Conservation (phyloP, 2,113 vertebrate genomes). For the Notiomystis cincta region DNA sequence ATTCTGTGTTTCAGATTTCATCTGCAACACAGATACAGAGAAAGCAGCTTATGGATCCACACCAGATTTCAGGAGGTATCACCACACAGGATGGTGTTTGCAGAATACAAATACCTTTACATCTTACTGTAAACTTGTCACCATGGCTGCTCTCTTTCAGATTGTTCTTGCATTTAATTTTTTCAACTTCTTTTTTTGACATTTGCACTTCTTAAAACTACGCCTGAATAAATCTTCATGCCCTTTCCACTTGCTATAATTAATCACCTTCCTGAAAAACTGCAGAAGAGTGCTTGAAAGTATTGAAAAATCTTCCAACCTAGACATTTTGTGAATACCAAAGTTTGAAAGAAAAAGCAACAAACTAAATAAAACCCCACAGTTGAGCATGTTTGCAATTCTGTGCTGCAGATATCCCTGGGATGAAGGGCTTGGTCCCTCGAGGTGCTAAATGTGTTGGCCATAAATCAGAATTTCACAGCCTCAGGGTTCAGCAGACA, state of each 20-base stretch:
- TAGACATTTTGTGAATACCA: not conserved
- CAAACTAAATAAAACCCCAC: not conserved
- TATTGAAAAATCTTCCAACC: not conserved
- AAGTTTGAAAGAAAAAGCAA: not conserved
- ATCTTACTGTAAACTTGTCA: not conserved
- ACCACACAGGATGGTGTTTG: not conserved
- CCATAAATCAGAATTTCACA: not conserved
- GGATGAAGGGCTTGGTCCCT: not conserved
- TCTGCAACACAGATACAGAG: not conserved
- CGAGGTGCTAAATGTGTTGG: not conserved
- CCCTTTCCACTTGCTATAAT: conserved; percentile 45
- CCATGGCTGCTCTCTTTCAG: not conserved
- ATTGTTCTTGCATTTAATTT: not conserved
- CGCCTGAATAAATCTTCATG: conserved; percentile 46
- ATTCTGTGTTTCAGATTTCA: not conserved
- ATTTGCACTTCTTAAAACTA: conserved; percentile 53
- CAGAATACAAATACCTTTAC: not conserved
- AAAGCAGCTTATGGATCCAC: not conserved
- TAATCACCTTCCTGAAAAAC: not conserved
- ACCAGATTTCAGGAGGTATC: not conserved
- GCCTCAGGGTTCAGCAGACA: not conserved
- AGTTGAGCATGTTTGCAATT: not conserved
- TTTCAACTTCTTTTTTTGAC: conserved; percentile 43
- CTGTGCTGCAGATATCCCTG: not conserved
- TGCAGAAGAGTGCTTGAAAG: not conserved